These are phyloP conservation scores for Aphis craccivora DNA, from an alignment of 1,140 invertebrate species.

Conservation along the genomic window DNA sequence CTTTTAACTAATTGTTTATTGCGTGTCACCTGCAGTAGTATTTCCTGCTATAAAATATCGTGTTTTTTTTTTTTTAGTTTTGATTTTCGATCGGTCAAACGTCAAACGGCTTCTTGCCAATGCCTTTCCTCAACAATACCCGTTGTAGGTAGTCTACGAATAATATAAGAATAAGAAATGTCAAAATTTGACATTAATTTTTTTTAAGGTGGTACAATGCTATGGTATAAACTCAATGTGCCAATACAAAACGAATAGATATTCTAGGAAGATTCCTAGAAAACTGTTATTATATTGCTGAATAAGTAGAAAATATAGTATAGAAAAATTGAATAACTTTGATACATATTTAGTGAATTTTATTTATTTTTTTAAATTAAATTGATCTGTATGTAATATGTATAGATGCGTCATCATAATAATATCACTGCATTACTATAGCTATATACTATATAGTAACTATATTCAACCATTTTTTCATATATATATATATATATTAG, in stretches of 20 bases:
- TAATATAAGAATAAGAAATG: neutral
- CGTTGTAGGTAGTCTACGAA: neutral
- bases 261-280: no score
- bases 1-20: conserved; percentile 5
- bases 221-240: neutral
- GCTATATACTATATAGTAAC: neutral
- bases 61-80: neutral
- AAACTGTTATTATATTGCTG: neutral
- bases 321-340: neutral
- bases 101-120: neutral
- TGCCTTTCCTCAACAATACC: neutral
- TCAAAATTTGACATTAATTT: conserved; percentile 4
- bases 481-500: no score
- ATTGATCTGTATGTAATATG: neutral
- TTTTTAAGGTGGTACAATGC: neutral
- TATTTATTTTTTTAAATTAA: neutral
- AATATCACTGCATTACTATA: neutral
- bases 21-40: neutral
- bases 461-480: neutral
- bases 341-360: neutral
- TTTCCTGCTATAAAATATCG: neutral
- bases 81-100: neutral
- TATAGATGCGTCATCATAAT: neutral
- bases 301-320: no score
- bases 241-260: neutral